Percentiles rank a stretch among this genome's conserved stretches.
Evolutionary conservation across 1,140 invertebrate genomes (phyloP).

Genomic region (Pantala flavescens): DNA sequence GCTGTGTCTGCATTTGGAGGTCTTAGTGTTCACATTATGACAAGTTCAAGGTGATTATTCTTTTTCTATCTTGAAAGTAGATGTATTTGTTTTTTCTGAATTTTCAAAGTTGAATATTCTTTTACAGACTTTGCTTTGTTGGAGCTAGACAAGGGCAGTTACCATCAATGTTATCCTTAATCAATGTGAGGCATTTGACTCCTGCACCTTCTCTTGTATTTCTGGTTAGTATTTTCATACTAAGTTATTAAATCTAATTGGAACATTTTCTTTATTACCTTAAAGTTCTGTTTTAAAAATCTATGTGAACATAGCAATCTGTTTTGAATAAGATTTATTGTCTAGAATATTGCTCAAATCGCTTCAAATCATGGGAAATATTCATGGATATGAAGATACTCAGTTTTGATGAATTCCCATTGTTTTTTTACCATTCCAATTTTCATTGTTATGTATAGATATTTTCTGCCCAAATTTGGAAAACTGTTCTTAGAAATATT

Average conservation of each 20-base stretch:
- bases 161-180: constrained; percentile 74
- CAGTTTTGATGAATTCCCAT: no score
- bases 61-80: not conserved
- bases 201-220: constrained; percentile 84
- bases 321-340: no score
- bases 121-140: constrained; percentile 68
- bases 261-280: no score
- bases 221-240: constrained; percentile 52
- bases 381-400: no score
- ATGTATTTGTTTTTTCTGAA: not conserved
- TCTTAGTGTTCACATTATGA: constrained; percentile 79
- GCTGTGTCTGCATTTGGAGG: constrained; percentile 81
- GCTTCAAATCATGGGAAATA: no score
- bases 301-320: no score
- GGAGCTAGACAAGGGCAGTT: constrained; percentile 85
- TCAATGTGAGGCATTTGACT: constrained; percentile 75
- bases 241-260: constrained; percentile 3
- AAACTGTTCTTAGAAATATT: no score
- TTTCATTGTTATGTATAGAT: no score
- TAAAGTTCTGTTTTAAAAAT: no score
- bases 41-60: constrained; percentile 50
- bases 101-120: constrained; percentile 12
- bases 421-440: no score
- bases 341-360: no score
- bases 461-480: no score